These are phyloP conservation scores for Peromyscus polionotus DNA, from an alignment of 2,113 vertebrate genomes.

Conservation along the genomic window DNA sequence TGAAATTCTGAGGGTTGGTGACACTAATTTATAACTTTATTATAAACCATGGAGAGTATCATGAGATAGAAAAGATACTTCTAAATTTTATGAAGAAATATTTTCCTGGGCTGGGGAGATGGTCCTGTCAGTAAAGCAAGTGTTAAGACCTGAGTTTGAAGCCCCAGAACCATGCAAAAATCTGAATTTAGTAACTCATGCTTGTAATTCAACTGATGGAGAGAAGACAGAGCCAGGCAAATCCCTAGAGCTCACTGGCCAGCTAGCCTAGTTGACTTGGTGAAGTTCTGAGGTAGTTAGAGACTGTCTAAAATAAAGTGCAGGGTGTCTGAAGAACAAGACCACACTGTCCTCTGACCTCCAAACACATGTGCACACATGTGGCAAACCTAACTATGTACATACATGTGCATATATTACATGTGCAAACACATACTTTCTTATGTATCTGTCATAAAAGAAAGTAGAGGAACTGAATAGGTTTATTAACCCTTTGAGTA, in stretches of 20 bases:
- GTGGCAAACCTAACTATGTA: too few relatives aligned
- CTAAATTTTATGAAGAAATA: slow-evolving; percentile 19
- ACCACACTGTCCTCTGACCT: too few relatives aligned
- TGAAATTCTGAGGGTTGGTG: background rate
- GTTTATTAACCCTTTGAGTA: background rate
- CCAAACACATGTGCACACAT: background rate
- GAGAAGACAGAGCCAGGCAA: background rate
- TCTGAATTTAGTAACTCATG: background rate
- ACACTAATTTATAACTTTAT: background rate
- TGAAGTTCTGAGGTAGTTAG: too few relatives aligned
- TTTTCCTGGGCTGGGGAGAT: background rate
- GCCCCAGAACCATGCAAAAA: background rate
- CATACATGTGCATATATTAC: background rate
- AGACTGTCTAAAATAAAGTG: background rate
- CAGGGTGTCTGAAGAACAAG: background rate
- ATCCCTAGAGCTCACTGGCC: background rate
- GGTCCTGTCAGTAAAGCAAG: background rate
- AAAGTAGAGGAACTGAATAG: background rate
- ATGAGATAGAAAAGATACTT: background rate
- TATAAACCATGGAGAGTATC: background rate
- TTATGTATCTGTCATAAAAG: slow-evolving; percentile 24
- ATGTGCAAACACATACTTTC: background rate
- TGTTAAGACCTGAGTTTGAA: background rate
- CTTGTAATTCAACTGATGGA: background rate
- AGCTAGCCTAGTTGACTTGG: background rate